These are phyloP conservation scores for Homalodisca vitripennis DNA, from an alignment of 1,140 invertebrate genomes.

Conservation along the genomic window DNA sequence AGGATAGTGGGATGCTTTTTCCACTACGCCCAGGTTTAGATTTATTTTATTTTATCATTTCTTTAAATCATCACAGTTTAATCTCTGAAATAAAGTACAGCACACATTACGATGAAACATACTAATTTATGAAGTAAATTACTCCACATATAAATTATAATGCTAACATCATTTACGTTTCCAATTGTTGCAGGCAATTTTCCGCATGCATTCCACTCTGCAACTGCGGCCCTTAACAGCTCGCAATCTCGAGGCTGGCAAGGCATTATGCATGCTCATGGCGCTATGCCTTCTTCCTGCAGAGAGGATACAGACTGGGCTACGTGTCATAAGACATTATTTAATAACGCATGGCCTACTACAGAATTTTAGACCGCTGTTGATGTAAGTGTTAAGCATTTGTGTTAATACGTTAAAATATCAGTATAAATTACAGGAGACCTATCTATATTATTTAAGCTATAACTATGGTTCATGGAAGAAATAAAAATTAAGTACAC, in stretches of 20 bases:
- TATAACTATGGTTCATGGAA: not conserved
- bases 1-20: not conserved
- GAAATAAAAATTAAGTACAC: not conserved
- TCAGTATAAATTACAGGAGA: too few species aligned
- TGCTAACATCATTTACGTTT: not conserved
- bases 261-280: not conserved
- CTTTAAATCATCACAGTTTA: too few species aligned
- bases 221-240: not conserved
- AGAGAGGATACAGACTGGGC: not conserved
- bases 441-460: not conserved
- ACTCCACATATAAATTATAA: not conserved
- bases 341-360: not conserved
- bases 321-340: not conserved
- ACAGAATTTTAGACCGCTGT: not conserved
- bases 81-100: too few species aligned
- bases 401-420: too few species aligned
- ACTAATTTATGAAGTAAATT: not conserved
- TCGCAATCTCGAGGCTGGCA: not conserved
- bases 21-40: not conserved
- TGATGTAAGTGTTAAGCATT: not conserved
- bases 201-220: not conserved
- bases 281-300: not conserved
- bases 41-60: not conserved
- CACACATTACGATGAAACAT: not conserved
- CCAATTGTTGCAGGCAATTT: not conserved